Percentiles rank a stretch among this genome's conserved stretches.
Conservation (phyloP, 2,113 vertebrate species). For the Xiphorhynchus elegans region DNA sequence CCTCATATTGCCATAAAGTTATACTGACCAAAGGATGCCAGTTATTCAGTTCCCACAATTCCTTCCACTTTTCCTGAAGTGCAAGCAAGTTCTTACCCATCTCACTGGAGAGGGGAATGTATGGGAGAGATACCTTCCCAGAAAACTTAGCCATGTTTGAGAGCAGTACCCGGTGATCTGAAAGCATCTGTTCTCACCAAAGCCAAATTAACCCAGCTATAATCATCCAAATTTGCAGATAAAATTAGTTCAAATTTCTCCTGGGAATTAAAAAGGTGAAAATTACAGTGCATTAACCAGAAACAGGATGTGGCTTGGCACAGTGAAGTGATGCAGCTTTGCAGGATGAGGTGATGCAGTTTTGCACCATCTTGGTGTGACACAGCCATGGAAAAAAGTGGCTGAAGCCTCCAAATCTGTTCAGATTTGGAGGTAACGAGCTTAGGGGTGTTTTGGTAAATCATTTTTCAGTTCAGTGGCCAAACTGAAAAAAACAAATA, state of each 20-base stretch:
- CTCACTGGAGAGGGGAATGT: neutral
- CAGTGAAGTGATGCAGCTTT: neutral
- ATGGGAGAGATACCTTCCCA: neutral
- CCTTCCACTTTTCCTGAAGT: neutral
- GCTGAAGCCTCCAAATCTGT: neutral
- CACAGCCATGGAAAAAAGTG: neutral
- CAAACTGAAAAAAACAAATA: neutral
- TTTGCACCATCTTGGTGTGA: neutral
- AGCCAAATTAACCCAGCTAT: neutral
- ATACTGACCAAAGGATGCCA: neutral
- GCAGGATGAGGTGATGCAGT: neutral
- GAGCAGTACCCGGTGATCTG: neutral
- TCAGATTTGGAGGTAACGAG: neutral
- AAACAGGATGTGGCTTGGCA: conserved; percentile 15
- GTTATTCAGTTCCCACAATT: neutral
- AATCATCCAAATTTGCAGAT: neutral
- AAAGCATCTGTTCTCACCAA: neutral
- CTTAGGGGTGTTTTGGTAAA: neutral
- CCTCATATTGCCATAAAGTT: neutral
- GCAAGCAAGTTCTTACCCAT: neutral
- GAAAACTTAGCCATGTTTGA: neutral
- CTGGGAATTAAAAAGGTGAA: neutral
- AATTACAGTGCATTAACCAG: neutral
- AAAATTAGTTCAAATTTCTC: neutral
- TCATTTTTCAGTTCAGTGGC: neutral